Evolutionary conservation across 2,888 invertebrate species (phyloP).

Genomic region (Physocephala rufipes): DNA sequence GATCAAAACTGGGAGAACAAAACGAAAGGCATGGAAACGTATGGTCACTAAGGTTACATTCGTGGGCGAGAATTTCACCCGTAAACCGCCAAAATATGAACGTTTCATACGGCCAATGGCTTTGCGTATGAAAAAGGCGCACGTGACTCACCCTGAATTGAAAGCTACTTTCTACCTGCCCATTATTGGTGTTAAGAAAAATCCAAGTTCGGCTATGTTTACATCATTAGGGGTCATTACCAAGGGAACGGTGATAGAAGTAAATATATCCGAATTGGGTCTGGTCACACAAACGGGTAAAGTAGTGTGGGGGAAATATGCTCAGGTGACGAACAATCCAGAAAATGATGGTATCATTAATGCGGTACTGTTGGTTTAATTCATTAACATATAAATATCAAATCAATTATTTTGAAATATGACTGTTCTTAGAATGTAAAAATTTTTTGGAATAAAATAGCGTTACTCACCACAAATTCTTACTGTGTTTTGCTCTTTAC

Average conservation of each 20-base stretch:
- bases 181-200: conserved; percentile 98
- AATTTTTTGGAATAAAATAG: conserved; percentile 34
- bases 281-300: conserved; percentile 98
- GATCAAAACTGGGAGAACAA: conserved; percentile 88
- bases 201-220: conserved; percentile 97
- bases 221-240: conserved; percentile 98
- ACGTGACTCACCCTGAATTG: conserved; percentile 98
- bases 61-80: conserved; percentile 97
- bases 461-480: no score
- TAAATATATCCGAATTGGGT: conserved; percentile 98
- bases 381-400: conserved; percentile 10
- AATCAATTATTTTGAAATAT: no score
- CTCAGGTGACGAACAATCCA: conserved; percentile 99
- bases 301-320: conserved; percentile 99
- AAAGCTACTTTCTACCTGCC: conserved; percentile 98
- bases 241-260: conserved; percentile 97
- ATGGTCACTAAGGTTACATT: conserved; percentile 99
- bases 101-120: conserved; percentile 98
- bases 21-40: conserved; percentile 97
- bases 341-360: conserved; percentile 99
- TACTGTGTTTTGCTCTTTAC: no score
- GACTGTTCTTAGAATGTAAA: no score
- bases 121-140: conserved; percentile 94
- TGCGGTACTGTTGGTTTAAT: conserved; percentile 93
- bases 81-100: conserved; percentile 99